Percentiles rank a stretch among this genome's conserved stretches.
Evolutionary conservation across 2,797 vertebrate genomes (phyloP).

Genomic region (Silurus lanzhouensis): DNA sequence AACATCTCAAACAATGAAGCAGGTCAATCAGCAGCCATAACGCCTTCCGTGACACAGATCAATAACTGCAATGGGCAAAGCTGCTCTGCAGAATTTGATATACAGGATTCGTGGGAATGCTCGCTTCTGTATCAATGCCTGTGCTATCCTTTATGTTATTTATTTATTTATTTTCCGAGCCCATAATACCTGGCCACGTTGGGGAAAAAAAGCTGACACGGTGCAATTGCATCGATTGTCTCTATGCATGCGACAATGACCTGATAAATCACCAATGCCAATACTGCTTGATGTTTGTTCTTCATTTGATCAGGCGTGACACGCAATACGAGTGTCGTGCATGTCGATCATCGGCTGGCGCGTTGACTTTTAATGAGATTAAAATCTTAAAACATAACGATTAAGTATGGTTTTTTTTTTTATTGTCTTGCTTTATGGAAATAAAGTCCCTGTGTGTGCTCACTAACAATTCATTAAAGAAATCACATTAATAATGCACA

Average conservation of each 20-base stretch:
- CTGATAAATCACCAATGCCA: slow-evolving; percentile 54
- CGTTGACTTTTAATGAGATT: slow-evolving; percentile 22
- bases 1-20: slow-evolving; percentile 58
- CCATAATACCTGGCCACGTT: slow-evolving; percentile 63
- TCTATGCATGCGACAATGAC: slow-evolving; percentile 47
- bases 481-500: slow-evolving; percentile 82
- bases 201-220: slow-evolving; percentile 45
- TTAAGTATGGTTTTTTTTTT: neutral
- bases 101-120: slow-evolving; percentile 69
- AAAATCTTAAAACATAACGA: neutral
- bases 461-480: slow-evolving; percentile 70
- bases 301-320: slow-evolving; percentile 48
- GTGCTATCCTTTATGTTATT: slow-evolving; percentile 67
- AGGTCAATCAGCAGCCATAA: slow-evolving; percentile 57
- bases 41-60: slow-evolving; percentile 67
- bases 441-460: slow-evolving; percentile 61
- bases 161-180: slow-evolving; percentile 62
- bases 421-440: neutral
- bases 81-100: slow-evolving; percentile 75
- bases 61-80: slow-evolving; percentile 73
- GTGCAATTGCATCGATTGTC: slow-evolving; percentile 49
- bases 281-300: slow-evolving; percentile 45
- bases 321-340: neutral
- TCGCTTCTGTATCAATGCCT: slow-evolving; percentile 69
- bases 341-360: neutral